These are phyloP conservation scores for Antedon mediterranea DNA, from an alignment of 53 echinoderm and acorn worm genomes.

Conservation along the genomic window DNA sequence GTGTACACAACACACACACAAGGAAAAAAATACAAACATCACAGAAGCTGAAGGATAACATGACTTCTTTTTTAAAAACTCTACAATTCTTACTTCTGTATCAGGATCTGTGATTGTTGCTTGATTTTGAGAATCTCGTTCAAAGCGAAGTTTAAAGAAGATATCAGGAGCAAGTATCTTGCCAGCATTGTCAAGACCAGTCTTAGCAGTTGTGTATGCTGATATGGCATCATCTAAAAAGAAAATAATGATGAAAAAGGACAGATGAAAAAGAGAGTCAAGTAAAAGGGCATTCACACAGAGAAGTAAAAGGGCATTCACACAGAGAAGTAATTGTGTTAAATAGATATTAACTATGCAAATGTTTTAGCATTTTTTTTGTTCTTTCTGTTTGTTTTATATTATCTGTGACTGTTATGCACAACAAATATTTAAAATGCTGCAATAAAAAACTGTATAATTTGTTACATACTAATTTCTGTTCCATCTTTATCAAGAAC, in stretches of 20 bases:
- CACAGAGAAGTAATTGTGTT: not conserved
- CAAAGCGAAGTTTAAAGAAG: slow-evolving; percentile 55
- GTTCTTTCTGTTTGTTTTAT: no score
- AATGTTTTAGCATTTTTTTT: no score
- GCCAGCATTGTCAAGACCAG: slow-evolving; percentile 48
- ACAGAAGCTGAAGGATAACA: no score
- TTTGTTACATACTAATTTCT: not conserved
- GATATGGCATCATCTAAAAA: slow-evolving; percentile 24
- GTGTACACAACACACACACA: no score
- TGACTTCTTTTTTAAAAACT: no score
- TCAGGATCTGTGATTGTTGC: not conserved
- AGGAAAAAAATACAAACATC: no score
- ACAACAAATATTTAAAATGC: no score
- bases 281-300: no score
- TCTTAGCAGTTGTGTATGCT: slow-evolving; percentile 51
- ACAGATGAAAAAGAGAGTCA: no score
- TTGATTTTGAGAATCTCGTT: not conserved
- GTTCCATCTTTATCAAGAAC: not conserved
- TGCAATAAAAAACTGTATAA: no score
- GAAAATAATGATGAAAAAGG: not conserved
- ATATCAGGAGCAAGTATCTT: slow-evolving; percentile 71
- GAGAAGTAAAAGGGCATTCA: no score
- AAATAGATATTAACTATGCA: not conserved
- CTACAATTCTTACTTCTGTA: not conserved
- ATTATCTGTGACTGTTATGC: no score